Evolutionary conservation across 1,140 invertebrate genomes (phyloP).

Genomic region (Aphis gossypii): DNA sequence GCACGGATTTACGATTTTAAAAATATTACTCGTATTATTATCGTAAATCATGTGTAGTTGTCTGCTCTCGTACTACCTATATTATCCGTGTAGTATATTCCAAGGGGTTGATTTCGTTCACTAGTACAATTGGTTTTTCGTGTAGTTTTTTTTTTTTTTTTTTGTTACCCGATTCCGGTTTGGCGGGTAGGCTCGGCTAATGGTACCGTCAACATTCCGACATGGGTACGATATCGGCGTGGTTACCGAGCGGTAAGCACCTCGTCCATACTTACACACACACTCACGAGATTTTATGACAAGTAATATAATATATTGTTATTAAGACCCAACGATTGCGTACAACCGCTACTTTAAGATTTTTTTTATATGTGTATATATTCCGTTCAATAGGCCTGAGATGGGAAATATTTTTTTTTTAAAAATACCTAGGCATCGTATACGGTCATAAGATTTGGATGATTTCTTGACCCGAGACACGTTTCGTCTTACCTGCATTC

Average conservation of each 20-base stretch:
- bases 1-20: neutral
- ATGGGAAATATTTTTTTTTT: neutral
- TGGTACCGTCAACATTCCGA: neutral
- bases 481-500: neutral
- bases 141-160: neutral
- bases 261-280: neutral
- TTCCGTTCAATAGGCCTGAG: neutral
- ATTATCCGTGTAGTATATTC: neutral
- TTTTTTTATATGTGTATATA: neutral
- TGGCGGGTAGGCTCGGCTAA: neutral
- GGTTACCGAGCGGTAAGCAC: neutral
- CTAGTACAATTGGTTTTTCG: neutral
- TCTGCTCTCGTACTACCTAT: neutral
- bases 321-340: neutral
- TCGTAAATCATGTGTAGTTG: neutral
- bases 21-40: neutral
- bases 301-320: slow-evolving; percentile 2
- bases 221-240: neutral
- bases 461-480: neutral
- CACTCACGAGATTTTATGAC: neutral
- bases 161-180: neutral
- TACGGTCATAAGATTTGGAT: neutral
- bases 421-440: neutral
- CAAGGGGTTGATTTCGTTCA: neutral
- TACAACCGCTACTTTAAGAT: neutral